phyloP scores from a whole-genome alignment of 30 jellyfish, hydroid and myxozoan species.

The Hydractinia echinata region DNA sequence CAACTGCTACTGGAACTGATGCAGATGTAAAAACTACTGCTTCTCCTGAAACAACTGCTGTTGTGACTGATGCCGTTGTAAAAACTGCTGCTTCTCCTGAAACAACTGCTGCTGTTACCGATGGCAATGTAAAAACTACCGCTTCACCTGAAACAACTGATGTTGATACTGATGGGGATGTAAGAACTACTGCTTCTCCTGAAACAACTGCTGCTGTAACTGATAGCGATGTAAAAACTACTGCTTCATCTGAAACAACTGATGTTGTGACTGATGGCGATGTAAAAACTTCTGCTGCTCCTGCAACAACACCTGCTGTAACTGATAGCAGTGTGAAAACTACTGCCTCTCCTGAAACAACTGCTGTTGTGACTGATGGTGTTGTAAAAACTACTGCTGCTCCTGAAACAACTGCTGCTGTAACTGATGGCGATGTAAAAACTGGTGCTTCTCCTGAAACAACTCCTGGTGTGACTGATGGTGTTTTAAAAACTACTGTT shows the following conservation, averaged over 20 bases:
- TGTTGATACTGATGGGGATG: background rate
- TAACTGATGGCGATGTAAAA: background rate
- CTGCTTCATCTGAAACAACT: background rate
- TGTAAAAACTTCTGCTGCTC: constrained; percentile 1
- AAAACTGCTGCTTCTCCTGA: background rate
- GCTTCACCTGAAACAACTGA: background rate
- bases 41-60: background rate
- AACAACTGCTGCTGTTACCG: background rate
- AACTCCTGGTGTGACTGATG: background rate
- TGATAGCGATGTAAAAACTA: background rate
- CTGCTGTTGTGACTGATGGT: background rate
- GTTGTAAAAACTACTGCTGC: background rate
- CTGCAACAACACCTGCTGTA: background rate
- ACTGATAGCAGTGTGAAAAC: background rate
- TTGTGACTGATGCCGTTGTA: background rate
- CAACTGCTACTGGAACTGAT: background rate
- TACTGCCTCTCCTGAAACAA: background rate
- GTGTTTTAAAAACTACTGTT: background rate
- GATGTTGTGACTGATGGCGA: background rate
- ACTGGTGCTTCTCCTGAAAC: background rate
- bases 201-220: background rate
- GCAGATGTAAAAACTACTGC: background rate
- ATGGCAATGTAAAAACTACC: background rate
- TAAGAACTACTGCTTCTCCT: background rate
- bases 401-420: background rate